Percentiles rank a stretch among this genome's conserved stretches.
Conservation (phyloP, 2,113 vertebrate genomes). For the Oryzias melastigma region DNA sequence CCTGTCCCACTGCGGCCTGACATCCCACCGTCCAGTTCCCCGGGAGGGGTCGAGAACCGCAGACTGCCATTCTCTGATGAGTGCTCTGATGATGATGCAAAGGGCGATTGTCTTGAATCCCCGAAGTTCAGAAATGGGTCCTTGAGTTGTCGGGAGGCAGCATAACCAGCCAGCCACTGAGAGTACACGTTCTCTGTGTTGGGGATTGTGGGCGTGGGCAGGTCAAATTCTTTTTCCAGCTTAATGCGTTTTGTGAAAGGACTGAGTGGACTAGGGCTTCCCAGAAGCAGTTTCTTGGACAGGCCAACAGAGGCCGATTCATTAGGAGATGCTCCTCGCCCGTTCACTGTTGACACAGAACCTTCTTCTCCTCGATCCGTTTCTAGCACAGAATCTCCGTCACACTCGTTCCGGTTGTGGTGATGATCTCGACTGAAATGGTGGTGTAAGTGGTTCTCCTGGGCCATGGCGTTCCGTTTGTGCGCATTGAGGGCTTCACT, state of each 20-base stretch:
- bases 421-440: constrained; percentile 67
- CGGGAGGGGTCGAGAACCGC: constrained; percentile 97
- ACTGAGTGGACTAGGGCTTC: constrained; percentile 96
- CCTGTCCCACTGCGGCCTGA: constrained; percentile 97
- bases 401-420: constrained; percentile 85
- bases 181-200: constrained; percentile 99
- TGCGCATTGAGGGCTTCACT: constrained; percentile 95
- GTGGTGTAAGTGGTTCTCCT: constrained; percentile 88
- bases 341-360: constrained; percentile 84
- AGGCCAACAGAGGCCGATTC: constrained; percentile 93
- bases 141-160: constrained; percentile 97
- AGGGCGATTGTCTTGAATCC: constrained; percentile 99
- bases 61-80: constrained; percentile 99
- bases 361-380: constrained; percentile 91
- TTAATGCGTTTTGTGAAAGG: constrained; percentile 99
- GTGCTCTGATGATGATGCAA: constrained; percentile 97
- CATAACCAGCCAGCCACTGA: constrained; percentile 98
- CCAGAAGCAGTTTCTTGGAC: constrained; percentile 97
- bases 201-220: constrained; percentile 94
- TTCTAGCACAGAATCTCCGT: constrained; percentile 91
- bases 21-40: constrained; percentile 95
- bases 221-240: constrained; percentile 98
- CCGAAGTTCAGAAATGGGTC: constrained; percentile 98
- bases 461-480: constrained; percentile 89
- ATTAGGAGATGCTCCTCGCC: constrained; percentile 92